Conservation (phyloP, 2,113 vertebrate species). For the Psittacara wagleri region DNA sequence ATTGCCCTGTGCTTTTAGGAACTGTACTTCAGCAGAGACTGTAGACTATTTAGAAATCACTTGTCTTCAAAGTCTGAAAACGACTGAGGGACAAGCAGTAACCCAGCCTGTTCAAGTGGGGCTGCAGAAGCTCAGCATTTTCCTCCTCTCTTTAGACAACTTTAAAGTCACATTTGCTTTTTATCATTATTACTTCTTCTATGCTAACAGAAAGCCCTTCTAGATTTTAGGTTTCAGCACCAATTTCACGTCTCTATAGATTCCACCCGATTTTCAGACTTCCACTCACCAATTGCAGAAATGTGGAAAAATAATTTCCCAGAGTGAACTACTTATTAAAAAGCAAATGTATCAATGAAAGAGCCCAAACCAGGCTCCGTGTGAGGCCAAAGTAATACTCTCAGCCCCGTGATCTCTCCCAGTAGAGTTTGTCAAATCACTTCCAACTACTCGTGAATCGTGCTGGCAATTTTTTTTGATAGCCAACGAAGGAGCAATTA, state of each 20-base stretch:
- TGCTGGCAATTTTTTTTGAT: neutral
- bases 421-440: neutral
- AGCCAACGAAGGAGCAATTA: constrained; percentile 37
- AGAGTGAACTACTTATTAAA: constrained; percentile 35
- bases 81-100: neutral
- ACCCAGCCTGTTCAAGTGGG: neutral
- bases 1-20: neutral
- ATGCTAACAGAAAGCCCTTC: neutral
- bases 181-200: neutral
- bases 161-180: neutral
- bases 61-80: neutral
- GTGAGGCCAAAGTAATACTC: neutral
- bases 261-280: constrained; percentile 15
- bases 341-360: constrained; percentile 6
- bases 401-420: neutral
- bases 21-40: neutral
- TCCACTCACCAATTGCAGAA: neutral
- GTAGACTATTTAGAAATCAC: neutral
- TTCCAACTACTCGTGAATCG: neutral
- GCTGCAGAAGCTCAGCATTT: neutral
- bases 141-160: neutral
- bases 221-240: neutral
- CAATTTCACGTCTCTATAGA: neutral
- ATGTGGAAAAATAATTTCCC: constrained; percentile 31
- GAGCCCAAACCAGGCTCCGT: neutral